These are phyloP conservation scores for Heterocephalus glaber DNA, from an alignment of 2,113 vertebrate genomes.

Conservation along the genomic window DNA sequence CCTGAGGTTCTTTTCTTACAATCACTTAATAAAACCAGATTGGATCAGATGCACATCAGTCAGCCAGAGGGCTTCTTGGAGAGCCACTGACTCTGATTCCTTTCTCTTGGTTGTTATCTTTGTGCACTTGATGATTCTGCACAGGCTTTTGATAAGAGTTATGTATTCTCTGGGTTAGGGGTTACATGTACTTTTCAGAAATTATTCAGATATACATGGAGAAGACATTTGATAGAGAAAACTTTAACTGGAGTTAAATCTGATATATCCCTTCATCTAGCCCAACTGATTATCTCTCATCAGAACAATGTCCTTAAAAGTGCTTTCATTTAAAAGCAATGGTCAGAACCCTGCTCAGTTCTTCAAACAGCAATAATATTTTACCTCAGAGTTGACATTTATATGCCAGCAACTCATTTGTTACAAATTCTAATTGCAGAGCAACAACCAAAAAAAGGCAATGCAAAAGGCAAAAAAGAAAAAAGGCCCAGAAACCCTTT, in stretches of 20 bases:
- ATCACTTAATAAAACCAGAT: neutral
- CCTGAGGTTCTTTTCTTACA: neutral
- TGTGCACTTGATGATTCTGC: neutral
- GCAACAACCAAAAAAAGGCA: constrained; percentile 64
- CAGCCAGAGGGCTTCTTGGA: neutral
- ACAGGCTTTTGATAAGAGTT: neutral
- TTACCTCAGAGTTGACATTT: constrained; percentile 26
- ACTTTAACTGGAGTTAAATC: neutral
- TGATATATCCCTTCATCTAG: neutral
- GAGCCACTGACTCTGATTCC: neutral
- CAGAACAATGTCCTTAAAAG: constrained; percentile 25
- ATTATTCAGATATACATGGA: neutral
- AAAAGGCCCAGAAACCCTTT: constrained; percentile 61
- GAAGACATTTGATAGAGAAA: neutral
- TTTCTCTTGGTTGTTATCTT: neutral
- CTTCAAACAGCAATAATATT: neutral
- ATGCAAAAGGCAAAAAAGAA: constrained; percentile 35
- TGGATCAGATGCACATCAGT: neutral
- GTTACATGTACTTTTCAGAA: neutral
- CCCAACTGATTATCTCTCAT: neutral
- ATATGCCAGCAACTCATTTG: constrained; percentile 66
- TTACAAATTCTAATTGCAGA: constrained; percentile 71
- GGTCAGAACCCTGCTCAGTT: constrained; percentile 25
- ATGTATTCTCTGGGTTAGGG: neutral
- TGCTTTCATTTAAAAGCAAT: constrained; percentile 38